A percentile compares a stretch with the other conserved stretches of the same genome.
Evolutionary conservation across 2,113 vertebrate species (phyloP).

Genomic region (Zingel zingel): DNA sequence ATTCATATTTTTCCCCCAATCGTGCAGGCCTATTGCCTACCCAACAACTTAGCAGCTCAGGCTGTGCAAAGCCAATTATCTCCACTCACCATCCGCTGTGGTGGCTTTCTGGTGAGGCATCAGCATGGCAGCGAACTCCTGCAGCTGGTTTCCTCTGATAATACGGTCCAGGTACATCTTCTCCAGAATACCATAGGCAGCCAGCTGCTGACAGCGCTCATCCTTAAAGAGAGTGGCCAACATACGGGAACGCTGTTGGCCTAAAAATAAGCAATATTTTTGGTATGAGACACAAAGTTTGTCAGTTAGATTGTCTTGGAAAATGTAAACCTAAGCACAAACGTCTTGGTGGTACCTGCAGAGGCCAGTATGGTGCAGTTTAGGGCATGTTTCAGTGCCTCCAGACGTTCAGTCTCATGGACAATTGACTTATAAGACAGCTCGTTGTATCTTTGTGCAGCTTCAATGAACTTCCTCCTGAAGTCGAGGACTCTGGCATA

Average conservation of each 20-base stretch:
- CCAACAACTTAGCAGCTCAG: neutral
- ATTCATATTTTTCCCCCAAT: too few relatives aligned
- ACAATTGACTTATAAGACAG: constrained; percentile 98
- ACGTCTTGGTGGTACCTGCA: constrained; percentile 87
- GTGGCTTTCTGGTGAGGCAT: constrained; percentile 99
- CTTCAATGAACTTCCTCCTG: constrained; percentile 98
- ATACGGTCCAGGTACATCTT: constrained; percentile 99
- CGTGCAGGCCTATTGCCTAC: neutral
- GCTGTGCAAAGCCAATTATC: neutral
- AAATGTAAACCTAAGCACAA: too few relatives aligned
- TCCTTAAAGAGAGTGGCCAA: constrained; percentile 98
- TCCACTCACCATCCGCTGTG: constrained; percentile 91
- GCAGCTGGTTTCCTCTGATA: constrained; percentile 97
- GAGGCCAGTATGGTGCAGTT: constrained; percentile 98
- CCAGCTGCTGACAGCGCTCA: constrained; percentile 97
- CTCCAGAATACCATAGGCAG: constrained; percentile 97
- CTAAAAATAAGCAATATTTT: constrained; percentile 72
- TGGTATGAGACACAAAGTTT: neutral
- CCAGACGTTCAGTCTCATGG: constrained; percentile 95
- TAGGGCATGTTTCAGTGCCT: constrained; percentile 96
- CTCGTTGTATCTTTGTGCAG: constrained; percentile 97
- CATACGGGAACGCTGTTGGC: constrained; percentile 98
- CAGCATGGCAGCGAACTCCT: constrained; percentile 98
- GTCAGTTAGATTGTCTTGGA: neutral
- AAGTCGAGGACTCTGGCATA: constrained; percentile 98